Base-by-base conservation (phyloP, 1,140 invertebrate species). In the Drosophila virilis region DNA sequence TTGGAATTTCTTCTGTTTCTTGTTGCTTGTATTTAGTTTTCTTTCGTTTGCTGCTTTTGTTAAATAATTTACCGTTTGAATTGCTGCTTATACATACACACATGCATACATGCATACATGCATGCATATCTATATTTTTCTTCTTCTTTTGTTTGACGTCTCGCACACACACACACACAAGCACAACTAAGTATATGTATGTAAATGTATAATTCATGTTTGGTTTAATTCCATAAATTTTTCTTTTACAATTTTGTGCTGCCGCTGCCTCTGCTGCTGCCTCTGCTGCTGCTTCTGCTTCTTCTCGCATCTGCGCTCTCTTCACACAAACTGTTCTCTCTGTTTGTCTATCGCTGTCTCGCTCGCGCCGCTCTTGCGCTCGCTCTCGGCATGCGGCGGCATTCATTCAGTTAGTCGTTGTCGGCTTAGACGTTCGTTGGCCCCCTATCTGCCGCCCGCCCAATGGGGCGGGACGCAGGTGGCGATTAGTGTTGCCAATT, bases 31-130 rank as follows among this genome's bases (percentile, higher is more conserved):
- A 46, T 57, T 58, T 48, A 59, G 40, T 64, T 67, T 80, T 80
- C 69, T 69, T 74, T 69, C 54, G 15, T 45, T 64, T 71, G 52
- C 58, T 64, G 83, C 83, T 80, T 88, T 88, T 88, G 85, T 89
- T 83, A 89, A 88, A 89, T 83, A 89, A 84, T 89, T 88, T 88
- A 88, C 84, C 80, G 84, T 88, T 88, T 80, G 77, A 89, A 88
- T 83, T 88, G 80, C 61, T 84, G 59, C 52, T 77, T 50, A 52
- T 62, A 28, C 9, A 12, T 12, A 22, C 9, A 28, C 17, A 22
- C 40, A 43, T 12, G 3, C 22, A 28, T 28, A 28, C 22, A 28
- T 5, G 5, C 0, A 0, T 5, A 28, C 0, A 43, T 4, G 1
- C 13, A 45, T 45, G 4, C 13, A 15, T 15, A 15, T 15, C 22